A percentile compares a stretch with the other conserved stretches of the same genome.
These are phyloP conservation scores for Rhagonycha lutea DNA, from an alignment of 2,888 invertebrate species.

Conservation along the genomic window DNA sequence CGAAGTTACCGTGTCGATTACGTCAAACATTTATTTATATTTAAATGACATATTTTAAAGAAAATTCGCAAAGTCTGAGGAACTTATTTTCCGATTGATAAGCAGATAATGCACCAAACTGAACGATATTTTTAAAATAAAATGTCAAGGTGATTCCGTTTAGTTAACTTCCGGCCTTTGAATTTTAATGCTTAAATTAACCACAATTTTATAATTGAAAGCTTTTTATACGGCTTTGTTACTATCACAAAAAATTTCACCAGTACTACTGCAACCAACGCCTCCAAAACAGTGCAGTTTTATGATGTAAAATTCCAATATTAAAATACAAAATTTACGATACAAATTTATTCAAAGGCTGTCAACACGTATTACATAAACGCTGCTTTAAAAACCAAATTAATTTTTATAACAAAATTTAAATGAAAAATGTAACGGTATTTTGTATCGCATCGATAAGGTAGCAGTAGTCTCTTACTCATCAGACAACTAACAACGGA, in stretches of 20 bases:
- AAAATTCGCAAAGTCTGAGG: background rate
- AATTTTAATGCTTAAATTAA: background rate
- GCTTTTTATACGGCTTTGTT: background rate
- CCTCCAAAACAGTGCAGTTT: background rate
- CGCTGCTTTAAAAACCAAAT: background rate
- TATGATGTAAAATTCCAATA: background rate
- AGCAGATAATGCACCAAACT: background rate
- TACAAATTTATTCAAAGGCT: background rate
- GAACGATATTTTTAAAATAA: background rate
- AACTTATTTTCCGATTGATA: background rate
- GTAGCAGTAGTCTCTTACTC: too few species aligned
- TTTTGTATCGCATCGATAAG: background rate
- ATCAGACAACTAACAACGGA: background rate
- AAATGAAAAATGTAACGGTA: background rate
- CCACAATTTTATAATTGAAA: background rate
- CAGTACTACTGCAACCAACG: background rate
- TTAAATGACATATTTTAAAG: background rate
- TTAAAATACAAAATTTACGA: background rate
- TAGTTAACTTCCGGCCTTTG: background rate
- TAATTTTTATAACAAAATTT: background rate
- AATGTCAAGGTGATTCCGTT: background rate
- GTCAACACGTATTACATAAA: background rate
- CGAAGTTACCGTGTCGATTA: background rate
- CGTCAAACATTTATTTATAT: background rate
- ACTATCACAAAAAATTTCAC: background rate